Conservation (phyloP, 2,888 invertebrate species). For the Ryuthela nishihirai region DNA sequence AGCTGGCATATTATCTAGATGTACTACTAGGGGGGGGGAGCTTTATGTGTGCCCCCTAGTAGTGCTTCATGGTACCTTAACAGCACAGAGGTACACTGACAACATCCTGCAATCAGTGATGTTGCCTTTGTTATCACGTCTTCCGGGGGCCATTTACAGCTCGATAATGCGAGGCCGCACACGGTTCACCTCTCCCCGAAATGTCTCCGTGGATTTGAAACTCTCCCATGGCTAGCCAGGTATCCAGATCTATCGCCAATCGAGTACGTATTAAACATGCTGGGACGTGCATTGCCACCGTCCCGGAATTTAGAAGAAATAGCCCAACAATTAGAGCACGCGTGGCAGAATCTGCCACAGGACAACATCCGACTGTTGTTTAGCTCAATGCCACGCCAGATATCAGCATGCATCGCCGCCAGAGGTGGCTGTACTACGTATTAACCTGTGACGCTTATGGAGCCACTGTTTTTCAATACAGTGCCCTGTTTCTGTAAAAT, state of each 20-base stretch:
- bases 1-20: too few relatives aligned
- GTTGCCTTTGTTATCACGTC: constrained; percentile 1
- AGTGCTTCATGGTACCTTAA: constrained; percentile 1
- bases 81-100: neutral
- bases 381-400: neutral
- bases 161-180: neutral
- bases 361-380: constrained; percentile 2
- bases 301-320: neutral
- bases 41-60: too few relatives aligned
- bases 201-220: neutral
- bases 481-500: too few relatives aligned
- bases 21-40: too few relatives aligned
- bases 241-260: neutral
- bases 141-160: constrained; percentile 1
- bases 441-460: too few relatives aligned
- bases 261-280: neutral
- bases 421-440: constrained; percentile 2
- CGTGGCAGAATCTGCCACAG: neutral
- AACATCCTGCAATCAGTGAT: neutral
- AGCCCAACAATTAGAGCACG: neutral
- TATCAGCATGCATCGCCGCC: neutral
- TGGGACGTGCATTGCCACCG: too few relatives aligned
- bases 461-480: too few relatives aligned
- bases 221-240: neutral
- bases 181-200: neutral